phyloP scores from a whole-genome alignment of 2,888 invertebrate genomes.

The Drosophila fungiperda region DNA sequence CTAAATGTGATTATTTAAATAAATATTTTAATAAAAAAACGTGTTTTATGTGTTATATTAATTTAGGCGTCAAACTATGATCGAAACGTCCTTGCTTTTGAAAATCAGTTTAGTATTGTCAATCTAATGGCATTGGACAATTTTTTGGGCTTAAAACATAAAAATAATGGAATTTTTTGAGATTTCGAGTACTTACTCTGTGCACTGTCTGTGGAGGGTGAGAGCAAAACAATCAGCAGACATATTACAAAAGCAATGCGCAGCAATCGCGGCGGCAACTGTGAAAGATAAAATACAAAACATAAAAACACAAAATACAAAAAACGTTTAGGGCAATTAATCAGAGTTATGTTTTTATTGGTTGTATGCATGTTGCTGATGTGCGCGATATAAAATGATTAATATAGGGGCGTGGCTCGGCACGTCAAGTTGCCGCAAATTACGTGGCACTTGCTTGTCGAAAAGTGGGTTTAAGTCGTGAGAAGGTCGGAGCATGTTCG shows the following conservation, averaged over 20 bases:
- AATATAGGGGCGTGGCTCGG: conserved; percentile 61
- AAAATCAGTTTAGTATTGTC: not conserved
- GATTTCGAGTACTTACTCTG: conserved; percentile 86
- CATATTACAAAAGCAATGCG: conserved; percentile 86
- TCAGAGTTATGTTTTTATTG: conserved; percentile 45
- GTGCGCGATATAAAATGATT: conserved; percentile 57
- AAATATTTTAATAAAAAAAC: not conserved
- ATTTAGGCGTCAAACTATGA: not conserved
- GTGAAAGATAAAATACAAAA: conserved; percentile 81
- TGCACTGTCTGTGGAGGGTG: conserved; percentile 87
- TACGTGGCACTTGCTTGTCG: conserved; percentile 71
- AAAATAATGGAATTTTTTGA: not conserved
- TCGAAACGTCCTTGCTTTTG: conserved; percentile 1
- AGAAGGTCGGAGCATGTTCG: conserved; percentile 58
- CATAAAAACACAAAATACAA: conserved; percentile 12
- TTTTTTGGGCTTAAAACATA: not conserved
- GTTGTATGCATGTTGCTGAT: conserved; percentile 31
- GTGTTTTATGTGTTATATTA: not conserved
- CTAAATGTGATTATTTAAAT: not conserved
- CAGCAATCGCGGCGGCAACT: conserved; percentile 88
- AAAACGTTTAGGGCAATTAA: conserved; percentile 50
- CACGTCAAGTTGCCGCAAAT: conserved; percentile 71
- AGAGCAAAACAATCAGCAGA: conserved; percentile 87
- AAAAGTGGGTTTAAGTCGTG: conserved; percentile 41
- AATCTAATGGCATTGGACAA: not conserved